Conservation (phyloP, 1,140 invertebrate genomes). For the Drosophila equinoxialis region DNA sequence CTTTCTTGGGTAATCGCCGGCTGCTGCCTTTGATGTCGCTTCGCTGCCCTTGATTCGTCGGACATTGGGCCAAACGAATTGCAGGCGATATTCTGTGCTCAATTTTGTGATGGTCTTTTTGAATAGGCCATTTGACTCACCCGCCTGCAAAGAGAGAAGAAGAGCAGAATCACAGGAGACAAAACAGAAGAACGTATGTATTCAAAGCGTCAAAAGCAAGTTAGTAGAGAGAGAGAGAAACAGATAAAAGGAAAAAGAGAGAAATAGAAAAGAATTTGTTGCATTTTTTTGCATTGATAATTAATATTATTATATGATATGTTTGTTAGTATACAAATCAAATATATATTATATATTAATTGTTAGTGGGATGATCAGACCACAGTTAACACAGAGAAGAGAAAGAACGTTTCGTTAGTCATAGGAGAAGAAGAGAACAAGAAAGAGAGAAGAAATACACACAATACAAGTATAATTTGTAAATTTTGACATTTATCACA, state of each 20-base stretch:
- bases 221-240: slow-evolving; percentile 30
- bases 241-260: slow-evolving; percentile 41
- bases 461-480: slow-evolving; percentile 76
- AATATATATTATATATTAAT: slow-evolving; percentile 18
- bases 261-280: slow-evolving; percentile 50
- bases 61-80: slow-evolving; percentile 94
- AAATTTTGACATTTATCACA: slow-evolving; percentile 56
- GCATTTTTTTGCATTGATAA: slow-evolving; percentile 58
- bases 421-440: slow-evolving; percentile 54
- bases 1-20: slow-evolving; percentile 87
- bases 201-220: too few relatives aligned
- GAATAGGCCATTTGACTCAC: slow-evolving; percentile 85
- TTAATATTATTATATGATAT: not conserved
- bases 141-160: slow-evolving; percentile 82
- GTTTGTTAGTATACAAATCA: not conserved
- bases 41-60: slow-evolving; percentile 83
- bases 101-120: slow-evolving; percentile 89
- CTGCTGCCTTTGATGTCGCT: slow-evolving; percentile 78
- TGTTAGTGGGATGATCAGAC: slow-evolving; percentile 52
- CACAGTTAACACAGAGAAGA: slow-evolving; percentile 59
- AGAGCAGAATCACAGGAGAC: slow-evolving; percentile 75
- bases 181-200: slow-evolving; percentile 41
- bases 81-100: slow-evolving; percentile 93
- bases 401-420: slow-evolving; percentile 53
- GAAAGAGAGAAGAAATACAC: slow-evolving; percentile 71